phyloP scores from a whole-genome alignment of 2,113 vertebrate species.

The Tichodroma muraria region DNA sequence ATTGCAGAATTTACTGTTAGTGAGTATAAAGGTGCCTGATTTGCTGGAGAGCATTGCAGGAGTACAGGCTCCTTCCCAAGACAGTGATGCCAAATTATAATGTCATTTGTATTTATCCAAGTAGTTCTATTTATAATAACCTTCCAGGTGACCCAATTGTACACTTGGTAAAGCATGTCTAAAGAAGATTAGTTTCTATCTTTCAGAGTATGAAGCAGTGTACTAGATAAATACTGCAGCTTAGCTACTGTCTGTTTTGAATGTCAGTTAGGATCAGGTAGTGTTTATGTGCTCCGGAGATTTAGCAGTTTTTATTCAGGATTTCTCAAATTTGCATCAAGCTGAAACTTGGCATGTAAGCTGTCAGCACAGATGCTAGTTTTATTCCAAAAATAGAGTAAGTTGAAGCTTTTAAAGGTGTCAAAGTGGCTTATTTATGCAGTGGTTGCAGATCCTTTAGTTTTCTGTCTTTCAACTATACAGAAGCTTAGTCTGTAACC shows the following conservation, averaged over 20 bases:
- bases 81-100: background rate
- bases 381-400: slow-evolving; percentile 37
- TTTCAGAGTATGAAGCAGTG: background rate
- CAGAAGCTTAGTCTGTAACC: background rate
- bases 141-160: slow-evolving; percentile 1
- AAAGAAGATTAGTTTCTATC: slow-evolving; percentile 5
- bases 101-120: background rate
- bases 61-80: background rate
- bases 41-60: background rate
- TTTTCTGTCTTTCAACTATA: background rate
- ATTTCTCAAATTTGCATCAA: slow-evolving; percentile 24
- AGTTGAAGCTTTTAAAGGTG: slow-evolving; percentile 20
- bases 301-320: slow-evolving; percentile 35
- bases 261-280: slow-evolving; percentile 41
- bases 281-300: background rate
- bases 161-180: background rate
- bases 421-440: slow-evolving; percentile 39
- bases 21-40: background rate
- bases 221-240: slow-evolving; percentile 15
- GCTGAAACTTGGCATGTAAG: slow-evolving; percentile 18
- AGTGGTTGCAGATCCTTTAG: slow-evolving; percentile 15
- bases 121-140: slow-evolving; percentile 31
- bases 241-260: background rate
- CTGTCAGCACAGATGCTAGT: slow-evolving; percentile 29
- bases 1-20: background rate